Percentiles rank a stretch among this genome's conserved stretches.
Conservation (phyloP, 1,140 invertebrate species). For the Drosophila micromelanica region DNA sequence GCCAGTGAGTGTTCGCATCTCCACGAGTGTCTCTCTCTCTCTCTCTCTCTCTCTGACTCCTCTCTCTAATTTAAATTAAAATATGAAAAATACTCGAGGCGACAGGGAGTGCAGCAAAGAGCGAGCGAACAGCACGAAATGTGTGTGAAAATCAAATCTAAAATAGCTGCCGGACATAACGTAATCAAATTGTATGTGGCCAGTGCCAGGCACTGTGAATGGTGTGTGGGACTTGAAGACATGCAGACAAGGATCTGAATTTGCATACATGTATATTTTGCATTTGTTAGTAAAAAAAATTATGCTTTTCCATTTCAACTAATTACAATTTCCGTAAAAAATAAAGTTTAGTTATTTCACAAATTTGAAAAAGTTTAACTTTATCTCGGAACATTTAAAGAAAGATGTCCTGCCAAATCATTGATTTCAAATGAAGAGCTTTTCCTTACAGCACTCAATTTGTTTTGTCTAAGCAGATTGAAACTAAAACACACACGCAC, state of each 20-base stretch:
- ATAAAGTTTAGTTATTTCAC: no score
- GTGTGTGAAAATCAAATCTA: conserved; percentile 78
- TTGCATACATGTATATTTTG: not conserved
- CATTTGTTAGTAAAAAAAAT: not conserved
- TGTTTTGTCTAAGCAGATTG: not conserved
- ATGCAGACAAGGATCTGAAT: not conserved
- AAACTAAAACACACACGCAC: not conserved
- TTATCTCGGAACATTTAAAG: no score
- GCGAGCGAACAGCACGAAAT: conserved; percentile 16
- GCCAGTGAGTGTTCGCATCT: conserved; percentile 18
- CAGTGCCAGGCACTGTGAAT: conserved; percentile 28
- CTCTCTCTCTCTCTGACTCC: conserved; percentile 32
- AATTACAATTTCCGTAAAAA: no score
- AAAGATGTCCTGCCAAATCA: no score
- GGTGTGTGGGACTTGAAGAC: conserved; percentile 5
- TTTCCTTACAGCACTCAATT: not conserved
- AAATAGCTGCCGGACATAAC: conserved; percentile 80
- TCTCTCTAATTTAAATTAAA: conserved; percentile 77
- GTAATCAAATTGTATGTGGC: conserved; percentile 69
- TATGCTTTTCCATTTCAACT: no score
- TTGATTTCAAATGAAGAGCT: no score
- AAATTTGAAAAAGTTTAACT: no score
- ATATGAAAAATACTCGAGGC: conserved; percentile 72
- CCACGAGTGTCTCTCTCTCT: conserved; percentile 5
- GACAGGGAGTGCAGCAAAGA: conserved; percentile 24